Conservation (phyloP, 2,113 vertebrate genomes). For the Cricetomys ansorgei region DNA sequence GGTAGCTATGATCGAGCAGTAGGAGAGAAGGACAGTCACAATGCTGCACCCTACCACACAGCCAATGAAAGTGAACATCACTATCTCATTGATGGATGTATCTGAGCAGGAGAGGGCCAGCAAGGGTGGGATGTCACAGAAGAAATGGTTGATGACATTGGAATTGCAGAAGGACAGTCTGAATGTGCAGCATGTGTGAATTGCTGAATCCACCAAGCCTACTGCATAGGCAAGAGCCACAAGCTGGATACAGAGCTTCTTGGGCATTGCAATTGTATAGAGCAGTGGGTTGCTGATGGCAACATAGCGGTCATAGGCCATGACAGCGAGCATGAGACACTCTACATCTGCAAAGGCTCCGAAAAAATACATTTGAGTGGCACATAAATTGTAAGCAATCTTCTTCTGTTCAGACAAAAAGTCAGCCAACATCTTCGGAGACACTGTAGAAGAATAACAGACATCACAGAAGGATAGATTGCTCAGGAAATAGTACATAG, state of each 20-base stretch:
- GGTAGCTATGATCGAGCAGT: constrained; percentile 46
- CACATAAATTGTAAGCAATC: constrained; percentile 63
- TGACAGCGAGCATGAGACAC: constrained; percentile 71
- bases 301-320: constrained; percentile 76
- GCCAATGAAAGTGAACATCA: constrained; percentile 40
- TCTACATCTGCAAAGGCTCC: constrained; percentile 65
- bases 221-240: background rate
- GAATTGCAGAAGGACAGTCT: constrained; percentile 55
- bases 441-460: constrained; percentile 66
- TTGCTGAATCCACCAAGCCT: constrained; percentile 41
- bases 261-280: constrained; percentile 60
- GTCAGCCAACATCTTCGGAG: constrained; percentile 69
- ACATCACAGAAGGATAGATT: constrained; percentile 68
- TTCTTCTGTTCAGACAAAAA: constrained; percentile 58
- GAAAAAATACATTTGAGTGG: constrained; percentile 70
- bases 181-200: constrained; percentile 46
- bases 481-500: constrained; percentile 75
- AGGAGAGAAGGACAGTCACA: constrained; percentile 67
- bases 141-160: constrained; percentile 69
- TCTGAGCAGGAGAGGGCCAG: constrained; percentile 62
- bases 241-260: background rate
- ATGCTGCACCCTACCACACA: constrained; percentile 67
- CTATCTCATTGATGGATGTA: constrained; percentile 19
- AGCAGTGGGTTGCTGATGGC: constrained; percentile 76
- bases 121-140: constrained; percentile 72